Conservation (phyloP, 2,888 invertebrate genomes). For the Apamea sordens region DNA sequence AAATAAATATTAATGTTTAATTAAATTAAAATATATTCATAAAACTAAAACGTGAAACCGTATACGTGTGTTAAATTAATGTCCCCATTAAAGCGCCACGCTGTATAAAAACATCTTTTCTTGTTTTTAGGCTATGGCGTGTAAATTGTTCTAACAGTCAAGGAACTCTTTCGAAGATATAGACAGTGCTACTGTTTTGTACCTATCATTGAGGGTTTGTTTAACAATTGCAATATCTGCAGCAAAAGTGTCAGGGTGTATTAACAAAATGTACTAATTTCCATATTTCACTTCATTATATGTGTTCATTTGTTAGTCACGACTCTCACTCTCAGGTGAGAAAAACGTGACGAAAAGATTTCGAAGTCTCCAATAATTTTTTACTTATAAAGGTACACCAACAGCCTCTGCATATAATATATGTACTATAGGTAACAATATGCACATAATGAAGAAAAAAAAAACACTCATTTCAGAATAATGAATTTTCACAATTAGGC, state of each 20-base stretch:
- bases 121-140: not conserved
- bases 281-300: slow-evolving; percentile 22
- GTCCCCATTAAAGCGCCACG: too few species aligned
- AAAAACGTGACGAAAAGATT: slow-evolving; percentile 36
- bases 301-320: slow-evolving; percentile 44
- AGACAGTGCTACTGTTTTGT: not conserved
- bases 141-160: not conserved
- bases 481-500: not conserved
- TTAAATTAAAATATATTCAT: too few species aligned
- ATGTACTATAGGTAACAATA: too few species aligned
- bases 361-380: slow-evolving; percentile 10
- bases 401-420: too few species aligned
- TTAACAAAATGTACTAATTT: slow-evolving; percentile 26
- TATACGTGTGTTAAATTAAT: too few species aligned
- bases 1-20: too few species aligned
- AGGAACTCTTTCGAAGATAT: not conserved
- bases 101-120: not conserved
- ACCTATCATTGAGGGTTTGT: not conserved
- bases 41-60: too few species aligned
- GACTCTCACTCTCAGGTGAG: slow-evolving; percentile 14
- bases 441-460: not conserved
- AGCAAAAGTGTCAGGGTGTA: slow-evolving; percentile 3
- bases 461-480: not conserved
- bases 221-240: not conserved
- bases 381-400: too few species aligned